Conservation (phyloP, 35 echinoderm and acorn worm species). For the Heliocidaris tuberculata region DNA sequence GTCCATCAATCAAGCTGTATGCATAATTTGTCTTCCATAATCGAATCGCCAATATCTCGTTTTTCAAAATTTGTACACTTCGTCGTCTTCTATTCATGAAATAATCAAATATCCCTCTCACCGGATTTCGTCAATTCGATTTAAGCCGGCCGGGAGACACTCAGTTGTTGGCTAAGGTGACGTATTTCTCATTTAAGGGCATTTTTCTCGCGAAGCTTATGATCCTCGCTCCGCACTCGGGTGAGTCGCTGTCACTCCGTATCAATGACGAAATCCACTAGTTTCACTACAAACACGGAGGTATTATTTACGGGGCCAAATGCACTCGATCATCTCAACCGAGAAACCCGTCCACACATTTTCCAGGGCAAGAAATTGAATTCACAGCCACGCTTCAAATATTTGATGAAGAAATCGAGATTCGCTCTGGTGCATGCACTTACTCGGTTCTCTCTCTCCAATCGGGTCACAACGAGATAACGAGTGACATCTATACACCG, state of each 20-base stretch:
- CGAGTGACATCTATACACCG: background rate
- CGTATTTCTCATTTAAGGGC: conserved; percentile 1
- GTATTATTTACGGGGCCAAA: conserved; percentile 8
- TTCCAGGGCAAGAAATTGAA: background rate
- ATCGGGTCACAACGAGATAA: background rate
- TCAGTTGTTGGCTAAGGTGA: background rate
- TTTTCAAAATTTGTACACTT: background rate
- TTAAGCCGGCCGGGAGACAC: background rate
- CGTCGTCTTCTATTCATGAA: background rate
- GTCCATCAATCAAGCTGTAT: background rate
- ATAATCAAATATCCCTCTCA: background rate
- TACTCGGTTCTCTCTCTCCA: conserved; percentile 16
- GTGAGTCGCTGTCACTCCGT: background rate
- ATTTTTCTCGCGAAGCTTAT: background rate
- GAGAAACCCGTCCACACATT: background rate
- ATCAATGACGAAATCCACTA: conserved; percentile 26
- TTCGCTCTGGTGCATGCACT: conserved; percentile 33
- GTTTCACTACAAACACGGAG: conserved; percentile 2
- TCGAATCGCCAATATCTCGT: background rate
- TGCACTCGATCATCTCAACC: conserved; percentile 30
- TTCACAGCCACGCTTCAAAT: conserved; percentile 23
- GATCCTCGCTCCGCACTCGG: background rate
- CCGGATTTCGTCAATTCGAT: background rate
- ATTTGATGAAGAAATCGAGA: conserved; percentile 21
- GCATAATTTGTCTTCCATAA: background rate